Evolutionary conservation across 2,797 vertebrate species (phyloP).

Genomic region (Phrynocephalus guinanensis): DNA sequence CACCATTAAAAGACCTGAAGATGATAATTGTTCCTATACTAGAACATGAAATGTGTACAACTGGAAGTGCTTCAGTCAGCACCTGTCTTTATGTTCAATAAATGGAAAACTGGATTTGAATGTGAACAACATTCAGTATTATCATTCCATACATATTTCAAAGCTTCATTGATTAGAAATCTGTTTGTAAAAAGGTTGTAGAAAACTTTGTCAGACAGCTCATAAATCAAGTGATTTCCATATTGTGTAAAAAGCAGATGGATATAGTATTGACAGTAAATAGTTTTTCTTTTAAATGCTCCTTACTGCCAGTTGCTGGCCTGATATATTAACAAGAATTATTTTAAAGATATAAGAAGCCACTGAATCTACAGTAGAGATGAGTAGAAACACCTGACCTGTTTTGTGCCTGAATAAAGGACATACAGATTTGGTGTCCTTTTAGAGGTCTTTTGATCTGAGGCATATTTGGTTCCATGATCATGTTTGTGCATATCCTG

Average conservation of each 20-base stretch:
- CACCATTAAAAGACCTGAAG: conserved; percentile 74
- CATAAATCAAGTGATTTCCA: conserved; percentile 33
- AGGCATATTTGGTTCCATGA: no score
- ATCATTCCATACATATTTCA: conserved; percentile 48
- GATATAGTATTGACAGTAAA: conserved; percentile 48
- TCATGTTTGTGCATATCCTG: no score
- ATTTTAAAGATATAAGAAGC: conserved; percentile 18
- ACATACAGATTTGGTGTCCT: no score
- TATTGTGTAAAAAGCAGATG: conserved; percentile 22
- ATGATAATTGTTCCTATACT: conserved; percentile 73
- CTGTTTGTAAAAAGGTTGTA: conserved; percentile 69
- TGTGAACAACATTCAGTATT: conserved; percentile 56
- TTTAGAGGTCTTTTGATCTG: no score
- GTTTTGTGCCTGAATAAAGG: no score
- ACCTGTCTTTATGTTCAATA: conserved; percentile 72
- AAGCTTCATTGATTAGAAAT: conserved; percentile 68
- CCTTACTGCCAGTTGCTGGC: conserved; percentile 16
- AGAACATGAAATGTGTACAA: conserved; percentile 70
- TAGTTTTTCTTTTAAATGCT: conserved; percentile 49
- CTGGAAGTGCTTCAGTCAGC: conserved; percentile 65
- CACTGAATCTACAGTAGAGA: not conserved
- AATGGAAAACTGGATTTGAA: conserved; percentile 67
- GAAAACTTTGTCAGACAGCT: conserved; percentile 63
- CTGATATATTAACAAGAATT: conserved; percentile 21
- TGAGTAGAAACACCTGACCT: no score